These are phyloP conservation scores for Subanguina moxae DNA, from an alignment of 1,140 invertebrate genomes.

Conservation along the genomic window DNA sequence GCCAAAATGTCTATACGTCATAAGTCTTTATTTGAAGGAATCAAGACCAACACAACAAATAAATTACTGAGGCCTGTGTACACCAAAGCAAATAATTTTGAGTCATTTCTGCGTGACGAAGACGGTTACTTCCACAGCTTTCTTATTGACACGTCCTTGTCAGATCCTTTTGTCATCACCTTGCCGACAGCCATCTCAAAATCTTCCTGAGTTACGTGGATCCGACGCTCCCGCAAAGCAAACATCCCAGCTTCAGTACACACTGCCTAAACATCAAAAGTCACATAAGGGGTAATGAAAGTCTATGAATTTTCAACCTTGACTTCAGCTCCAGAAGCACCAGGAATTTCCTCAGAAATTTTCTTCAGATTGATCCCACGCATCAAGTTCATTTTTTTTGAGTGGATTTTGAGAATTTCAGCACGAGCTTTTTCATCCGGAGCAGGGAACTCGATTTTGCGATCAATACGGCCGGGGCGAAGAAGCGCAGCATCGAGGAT, in stretches of 20 bases:
- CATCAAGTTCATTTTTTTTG: conserved; percentile 98
- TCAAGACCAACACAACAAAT: too few relatives aligned
- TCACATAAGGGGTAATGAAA: too few relatives aligned
- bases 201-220: conserved; percentile 99
- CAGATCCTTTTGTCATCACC: conserved; percentile 97
- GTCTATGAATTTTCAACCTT: conserved; percentile 65
- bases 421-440: conserved; percentile 94
- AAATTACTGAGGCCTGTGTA: too few relatives aligned
- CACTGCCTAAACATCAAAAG: conserved; percentile 68
- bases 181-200: conserved; percentile 99
- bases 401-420: conserved; percentile 94
- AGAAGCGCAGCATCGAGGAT: conserved; percentile 96
- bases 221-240: conserved; percentile 88
- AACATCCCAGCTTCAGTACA: conserved; percentile 99
- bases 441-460: conserved; percentile 98
- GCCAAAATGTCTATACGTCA: too few relatives aligned
- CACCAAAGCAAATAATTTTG: too few relatives aligned
- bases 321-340: conserved; percentile 96
- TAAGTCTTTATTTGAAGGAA: too few relatives aligned
- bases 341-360: conserved; percentile 98
- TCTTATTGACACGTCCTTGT: conserved; percentile 99
- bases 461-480: conserved; percentile 89
- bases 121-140: conserved; percentile 92
- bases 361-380: conserved; percentile 95
- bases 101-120: not conserved